Conservation (phyloP, 1,140 invertebrate species). For the Pissodes strobi region DNA sequence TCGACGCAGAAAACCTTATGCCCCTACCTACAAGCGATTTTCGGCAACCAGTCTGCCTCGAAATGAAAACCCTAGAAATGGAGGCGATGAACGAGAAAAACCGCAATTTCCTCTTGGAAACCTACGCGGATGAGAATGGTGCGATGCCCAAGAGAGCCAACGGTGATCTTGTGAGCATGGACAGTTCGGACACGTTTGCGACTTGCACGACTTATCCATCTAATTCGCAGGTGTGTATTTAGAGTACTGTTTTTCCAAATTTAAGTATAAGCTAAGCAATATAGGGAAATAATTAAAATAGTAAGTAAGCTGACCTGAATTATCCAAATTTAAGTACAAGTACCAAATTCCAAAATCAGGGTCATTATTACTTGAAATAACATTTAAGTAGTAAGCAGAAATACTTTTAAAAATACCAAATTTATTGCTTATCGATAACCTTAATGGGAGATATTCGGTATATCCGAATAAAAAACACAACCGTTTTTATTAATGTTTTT, state of each 20-base stretch:
- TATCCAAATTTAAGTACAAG: too few relatives aligned
- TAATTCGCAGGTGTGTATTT: conserved; percentile 73
- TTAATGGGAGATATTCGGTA: too few relatives aligned
- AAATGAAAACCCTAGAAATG: conserved; percentile 70
- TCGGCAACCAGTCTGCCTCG: conserved; percentile 76
- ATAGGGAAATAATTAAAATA: too few relatives aligned
- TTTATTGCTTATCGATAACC: too few relatives aligned
- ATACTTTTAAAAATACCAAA: too few relatives aligned
- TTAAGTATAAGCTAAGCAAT: too few relatives aligned
- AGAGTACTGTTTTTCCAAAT: too few relatives aligned
- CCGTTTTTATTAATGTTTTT: too few relatives aligned
- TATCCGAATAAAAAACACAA: too few relatives aligned
- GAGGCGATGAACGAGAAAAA: conserved; percentile 56
- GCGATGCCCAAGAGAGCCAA: conserved; percentile 38
- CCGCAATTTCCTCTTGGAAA: conserved; percentile 46
- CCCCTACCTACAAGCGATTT: conserved; percentile 80
- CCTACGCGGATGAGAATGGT: conserved; percentile 43
- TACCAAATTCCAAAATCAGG: too few relatives aligned
- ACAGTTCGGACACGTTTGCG: conserved; percentile 90
- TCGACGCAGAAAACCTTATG: conserved; percentile 84
- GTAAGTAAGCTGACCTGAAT: too few relatives aligned
- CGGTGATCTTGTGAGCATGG: conserved; percentile 74
- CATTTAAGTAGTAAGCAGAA: not conserved
- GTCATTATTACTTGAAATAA: not conserved
- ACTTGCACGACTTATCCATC: conserved; percentile 95